phyloP scores from a whole-genome alignment of 1,140 invertebrate genomes.

The Steinernema khuongi region DNA sequence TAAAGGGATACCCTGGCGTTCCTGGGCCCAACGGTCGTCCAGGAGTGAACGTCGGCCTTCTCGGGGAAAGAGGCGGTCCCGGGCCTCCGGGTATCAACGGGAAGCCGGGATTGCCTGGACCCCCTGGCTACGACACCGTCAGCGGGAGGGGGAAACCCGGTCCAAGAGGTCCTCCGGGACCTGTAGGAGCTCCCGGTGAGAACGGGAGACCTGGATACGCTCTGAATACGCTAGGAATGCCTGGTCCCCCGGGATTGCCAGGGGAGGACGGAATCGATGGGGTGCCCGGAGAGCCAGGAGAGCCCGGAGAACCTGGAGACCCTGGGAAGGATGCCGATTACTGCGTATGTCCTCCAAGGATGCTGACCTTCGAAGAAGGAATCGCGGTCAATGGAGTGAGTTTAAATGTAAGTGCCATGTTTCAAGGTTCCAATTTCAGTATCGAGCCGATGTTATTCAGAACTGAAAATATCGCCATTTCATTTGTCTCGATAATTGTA shows the following conservation, averaged over 20 bases:
- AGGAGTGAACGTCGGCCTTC: background rate
- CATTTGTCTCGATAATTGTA: background rate
- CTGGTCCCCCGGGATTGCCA: background rate
- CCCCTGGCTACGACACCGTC: background rate
- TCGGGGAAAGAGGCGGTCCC: background rate
- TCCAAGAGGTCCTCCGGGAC: background rate
- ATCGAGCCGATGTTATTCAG: background rate
- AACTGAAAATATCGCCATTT: too few relatives aligned
- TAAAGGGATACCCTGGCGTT: background rate
- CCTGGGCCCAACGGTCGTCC: background rate
- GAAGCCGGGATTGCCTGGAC: background rate
- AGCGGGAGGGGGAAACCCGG: background rate
- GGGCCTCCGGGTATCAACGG: constrained; percentile 2
- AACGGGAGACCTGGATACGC: background rate
- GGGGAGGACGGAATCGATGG: background rate
- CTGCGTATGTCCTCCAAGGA: background rate
- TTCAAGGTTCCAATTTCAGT: background rate
- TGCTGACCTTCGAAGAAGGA: background rate
- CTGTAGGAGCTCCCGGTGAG: background rate
- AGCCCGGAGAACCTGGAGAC: background rate
- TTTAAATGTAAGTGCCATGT: background rate
- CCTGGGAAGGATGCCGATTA: background rate
- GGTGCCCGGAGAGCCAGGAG: background rate
- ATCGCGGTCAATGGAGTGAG: background rate
- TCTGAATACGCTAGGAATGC: background rate